Evolutionary conservation across 2,888 invertebrate genomes (phyloP).

Genomic region (Megamerina dolium): DNA sequence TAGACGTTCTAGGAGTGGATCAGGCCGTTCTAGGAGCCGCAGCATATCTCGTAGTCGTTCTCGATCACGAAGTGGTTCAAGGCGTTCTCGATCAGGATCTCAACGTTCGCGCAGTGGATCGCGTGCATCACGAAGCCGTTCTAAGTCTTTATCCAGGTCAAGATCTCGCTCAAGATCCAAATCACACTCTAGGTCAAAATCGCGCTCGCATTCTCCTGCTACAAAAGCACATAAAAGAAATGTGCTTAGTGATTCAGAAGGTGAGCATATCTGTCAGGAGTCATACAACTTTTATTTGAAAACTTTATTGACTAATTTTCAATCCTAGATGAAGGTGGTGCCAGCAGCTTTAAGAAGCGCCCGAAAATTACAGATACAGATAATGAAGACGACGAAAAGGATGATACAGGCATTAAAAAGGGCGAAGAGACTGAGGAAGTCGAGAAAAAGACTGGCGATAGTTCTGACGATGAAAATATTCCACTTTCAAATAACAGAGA

Average conservation of each 20-base stretch:
- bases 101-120: slow-evolving; percentile 28
- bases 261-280: slow-evolving; percentile 39
- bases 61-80: slow-evolving; percentile 25
- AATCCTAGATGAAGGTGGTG: slow-evolving; percentile 26
- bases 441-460: slow-evolving; percentile 36
- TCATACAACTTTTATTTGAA: background rate
- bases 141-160: slow-evolving; percentile 18
- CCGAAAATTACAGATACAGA: slow-evolving; percentile 57
- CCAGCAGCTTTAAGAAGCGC: slow-evolving; percentile 37
- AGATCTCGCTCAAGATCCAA: slow-evolving; percentile 30
- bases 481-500: slow-evolving; percentile 36
- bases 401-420: slow-evolving; percentile 22
- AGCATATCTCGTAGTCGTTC: slow-evolving; percentile 24
- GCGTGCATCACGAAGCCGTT: slow-evolving; percentile 22
- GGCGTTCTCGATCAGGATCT: slow-evolving; percentile 26
- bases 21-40: slow-evolving; percentile 11
- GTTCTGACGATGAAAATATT: slow-evolving; percentile 56
- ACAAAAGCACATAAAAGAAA: slow-evolving; percentile 33
- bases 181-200: slow-evolving; percentile 18
- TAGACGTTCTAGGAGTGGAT: slow-evolving; percentile 33
- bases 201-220: slow-evolving; percentile 21
- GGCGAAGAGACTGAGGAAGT: slow-evolving; percentile 20
- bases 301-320: background rate
- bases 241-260: slow-evolving; percentile 58
- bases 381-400: slow-evolving; percentile 48